A percentile compares a stretch with the other conserved stretches of the same genome.
phyloP scores from a whole-genome alignment of 2,797 vertebrate species.

The Tapera naevia region DNA sequence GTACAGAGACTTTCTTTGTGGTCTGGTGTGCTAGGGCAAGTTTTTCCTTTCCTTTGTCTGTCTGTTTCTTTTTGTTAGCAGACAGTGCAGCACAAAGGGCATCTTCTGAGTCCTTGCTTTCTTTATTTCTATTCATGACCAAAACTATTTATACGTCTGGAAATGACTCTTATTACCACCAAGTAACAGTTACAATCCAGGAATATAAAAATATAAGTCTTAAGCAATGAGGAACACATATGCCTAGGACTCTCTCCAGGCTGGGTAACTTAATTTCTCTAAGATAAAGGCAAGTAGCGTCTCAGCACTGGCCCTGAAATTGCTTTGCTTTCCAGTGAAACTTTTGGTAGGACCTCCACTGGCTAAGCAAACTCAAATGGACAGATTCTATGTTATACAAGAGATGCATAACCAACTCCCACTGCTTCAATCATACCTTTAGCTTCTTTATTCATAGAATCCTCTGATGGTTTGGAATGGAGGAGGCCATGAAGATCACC shows the following conservation, averaged over 20 bases:
- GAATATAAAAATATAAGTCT: background rate
- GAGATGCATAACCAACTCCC: background rate
- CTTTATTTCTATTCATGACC: background rate
- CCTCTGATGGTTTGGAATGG: too few relatives aligned
- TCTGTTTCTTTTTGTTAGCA: background rate
- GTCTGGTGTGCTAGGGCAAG: background rate
- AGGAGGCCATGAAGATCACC: too few relatives aligned
- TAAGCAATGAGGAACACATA: background rate
- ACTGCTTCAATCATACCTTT: background rate
- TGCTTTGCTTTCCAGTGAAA: background rate
- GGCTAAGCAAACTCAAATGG: background rate
- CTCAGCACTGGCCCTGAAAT: background rate
- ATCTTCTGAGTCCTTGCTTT: background rate
- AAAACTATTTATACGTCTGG: background rate
- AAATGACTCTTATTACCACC: background rate
- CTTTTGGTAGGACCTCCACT: background rate
- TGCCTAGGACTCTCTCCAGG: background rate
- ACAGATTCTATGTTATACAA: background rate
- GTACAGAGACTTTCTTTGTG: background rate
- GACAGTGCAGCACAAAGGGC: background rate
- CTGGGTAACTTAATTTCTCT: background rate
- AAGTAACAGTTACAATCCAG: background rate
- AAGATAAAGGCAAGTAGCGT: background rate
- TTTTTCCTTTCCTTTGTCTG: background rate
- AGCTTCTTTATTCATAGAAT: background rate